Evolutionary conservation across 2,888 invertebrate species (phyloP), one percentile per base, ranked within the genome.

Genomic region (Eucera pruinosa): DNA sequence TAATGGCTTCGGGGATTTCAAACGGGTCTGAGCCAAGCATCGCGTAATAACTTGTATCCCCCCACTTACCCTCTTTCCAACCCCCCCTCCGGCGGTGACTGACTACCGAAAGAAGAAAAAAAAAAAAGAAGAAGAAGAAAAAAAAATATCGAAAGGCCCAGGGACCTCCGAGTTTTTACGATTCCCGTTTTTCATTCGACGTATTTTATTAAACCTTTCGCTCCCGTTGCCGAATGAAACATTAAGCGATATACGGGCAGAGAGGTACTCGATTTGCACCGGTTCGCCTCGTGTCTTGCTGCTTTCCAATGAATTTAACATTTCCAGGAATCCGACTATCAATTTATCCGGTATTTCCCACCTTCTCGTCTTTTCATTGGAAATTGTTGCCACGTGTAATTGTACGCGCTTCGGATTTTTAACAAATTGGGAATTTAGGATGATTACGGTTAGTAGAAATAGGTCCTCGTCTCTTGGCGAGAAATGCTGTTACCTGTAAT

Each of bases 1-100:
- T 90, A 90, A 91, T 91, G 87, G 89, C 90, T 90, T 90, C 87
- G 85, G 90, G 90, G 88, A 91, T 89, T 90, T 90, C 87, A 80
- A 86, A 80, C 84, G 82, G 77, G 85, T 76, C 72, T 76, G 80
- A 70, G 82, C 85, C 86, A 86, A 85, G 83, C 85, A 84, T 88
- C 86, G 84, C 82, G 85, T 84, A 85, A 86, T 87, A 85, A 85
- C 85, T 82, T 85, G 86, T 85, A 83, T 77, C 80, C 76, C 80
- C 61, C 41, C n/a, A n/a, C n/a, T 30, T 57, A 15, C 39, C 48
- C 52, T 27, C 39, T n/a, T 27, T 39, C 65, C 52, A 66, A 82
- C 11, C 48, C 48, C 20, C 20, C 6, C 20, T 25, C 43, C 27
- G 18, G 2, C 27, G 25, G 2, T 27, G 50, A 52, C 13, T 27